phyloP scores from a whole-genome alignment of 2,888 invertebrate species.

The Timema podura region DNA sequence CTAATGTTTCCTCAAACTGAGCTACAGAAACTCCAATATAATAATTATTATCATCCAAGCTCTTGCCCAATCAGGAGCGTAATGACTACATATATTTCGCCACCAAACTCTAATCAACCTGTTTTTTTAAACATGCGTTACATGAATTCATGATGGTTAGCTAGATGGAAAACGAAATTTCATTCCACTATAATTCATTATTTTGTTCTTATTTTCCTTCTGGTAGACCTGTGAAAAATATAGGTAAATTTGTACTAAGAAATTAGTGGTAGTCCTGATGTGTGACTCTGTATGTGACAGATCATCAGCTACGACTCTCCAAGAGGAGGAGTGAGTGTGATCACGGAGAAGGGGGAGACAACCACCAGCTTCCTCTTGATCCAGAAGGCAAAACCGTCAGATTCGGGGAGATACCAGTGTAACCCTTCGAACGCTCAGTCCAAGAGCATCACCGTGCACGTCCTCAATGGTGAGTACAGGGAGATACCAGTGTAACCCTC shows the following conservation, averaged over 20 bases:
- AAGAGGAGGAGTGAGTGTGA: slow-evolving; percentile 85
- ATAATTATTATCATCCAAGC: too few species aligned
- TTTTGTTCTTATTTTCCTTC: background rate
- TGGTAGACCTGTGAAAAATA: background rate
- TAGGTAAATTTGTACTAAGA: background rate
- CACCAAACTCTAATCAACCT: too few species aligned
- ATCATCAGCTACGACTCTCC: slow-evolving; percentile 93
- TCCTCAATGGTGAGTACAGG: slow-evolving; percentile 72
- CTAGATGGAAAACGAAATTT: too few species aligned
- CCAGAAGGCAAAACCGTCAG: slow-evolving; percentile 79
- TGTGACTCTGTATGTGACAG: slow-evolving; percentile 49
- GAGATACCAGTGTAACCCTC: slow-evolving; percentile 83
- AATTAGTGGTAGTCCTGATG: background rate
- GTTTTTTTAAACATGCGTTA: too few species aligned
- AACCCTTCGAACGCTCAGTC: slow-evolving; percentile 91
- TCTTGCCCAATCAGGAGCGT: too few species aligned
- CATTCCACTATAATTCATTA: background rate
- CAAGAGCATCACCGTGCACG: slow-evolving; percentile 87
- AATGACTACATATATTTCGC: too few species aligned
- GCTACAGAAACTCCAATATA: too few species aligned
- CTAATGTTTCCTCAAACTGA: too few species aligned
- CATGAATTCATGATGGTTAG: too few species aligned
- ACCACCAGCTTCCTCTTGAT: slow-evolving; percentile 87
- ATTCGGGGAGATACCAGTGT: slow-evolving; percentile 89
- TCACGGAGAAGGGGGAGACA: slow-evolving; percentile 86